Percentiles rank a stretch among this genome's conserved stretches.
phyloP scores from a whole-genome alignment of 1,140 invertebrate species.

The Neodiprion lecontei region DNA sequence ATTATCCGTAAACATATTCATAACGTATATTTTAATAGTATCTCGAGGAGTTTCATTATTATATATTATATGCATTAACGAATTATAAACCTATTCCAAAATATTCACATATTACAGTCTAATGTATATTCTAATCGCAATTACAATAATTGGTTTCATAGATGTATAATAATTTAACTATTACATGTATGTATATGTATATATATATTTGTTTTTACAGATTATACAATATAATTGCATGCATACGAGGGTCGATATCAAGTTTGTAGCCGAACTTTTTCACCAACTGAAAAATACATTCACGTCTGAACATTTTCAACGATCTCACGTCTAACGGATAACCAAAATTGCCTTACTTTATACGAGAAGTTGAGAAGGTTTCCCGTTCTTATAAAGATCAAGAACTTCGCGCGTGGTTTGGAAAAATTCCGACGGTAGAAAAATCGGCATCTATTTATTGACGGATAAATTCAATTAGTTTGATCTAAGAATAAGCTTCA shows the following conservation, averaged over 20 bases:
- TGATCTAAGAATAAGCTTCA: no score
- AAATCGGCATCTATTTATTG: neutral
- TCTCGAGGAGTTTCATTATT: constrained; percentile 8
- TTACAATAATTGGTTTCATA: neutral
- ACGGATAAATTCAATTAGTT: no score
- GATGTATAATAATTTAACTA: no score
- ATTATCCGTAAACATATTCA: constrained; percentile 17
- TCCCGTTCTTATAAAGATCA: neutral
- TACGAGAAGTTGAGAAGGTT: neutral
- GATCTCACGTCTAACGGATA: neutral
- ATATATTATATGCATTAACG: constrained; percentile 35
- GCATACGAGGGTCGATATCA: constrained; percentile 39
- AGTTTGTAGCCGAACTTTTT: constrained; percentile 3
- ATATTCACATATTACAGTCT: constrained; percentile 54
- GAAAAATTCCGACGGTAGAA: neutral
- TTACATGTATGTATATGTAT: no score
- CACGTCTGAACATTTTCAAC: no score
- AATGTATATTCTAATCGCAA: constrained; percentile 51
- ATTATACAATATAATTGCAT: constrained; percentile 16
- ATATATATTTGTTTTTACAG: constrained; percentile 12
- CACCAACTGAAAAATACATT: neutral
- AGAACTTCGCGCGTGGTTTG: neutral
- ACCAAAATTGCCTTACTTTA: neutral
- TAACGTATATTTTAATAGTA: constrained; percentile 4
- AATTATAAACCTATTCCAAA: constrained; percentile 59